Evolutionary conservation across 1,140 invertebrate species (phyloP), one percentile per base, ranked within the genome.

Genomic region (Coenobita brevimanus): DNA sequence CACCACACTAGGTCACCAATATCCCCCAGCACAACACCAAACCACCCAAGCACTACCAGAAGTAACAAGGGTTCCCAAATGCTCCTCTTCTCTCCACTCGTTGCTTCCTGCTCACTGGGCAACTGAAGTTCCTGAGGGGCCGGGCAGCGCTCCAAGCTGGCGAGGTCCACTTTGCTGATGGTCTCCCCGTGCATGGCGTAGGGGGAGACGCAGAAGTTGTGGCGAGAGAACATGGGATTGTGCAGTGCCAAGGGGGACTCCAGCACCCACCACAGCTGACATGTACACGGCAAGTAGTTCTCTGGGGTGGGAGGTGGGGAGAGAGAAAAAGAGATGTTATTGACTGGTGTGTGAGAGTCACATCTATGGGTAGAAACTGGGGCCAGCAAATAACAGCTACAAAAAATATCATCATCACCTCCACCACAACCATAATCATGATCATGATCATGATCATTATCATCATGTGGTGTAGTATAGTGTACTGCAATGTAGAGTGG

Each of bases 191-290:
- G 89, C 13, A 90, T 46, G 17, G 82, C 67, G 43, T 89, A 90
- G 21, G 89, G 89, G 3, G 89, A 90, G 13, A 90, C 89, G 54
- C 89, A 90, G 87, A 80, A 90, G 82, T 90, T 90, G 57, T 90
- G 89, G 24, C 67, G 69, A 27, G 71, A 60, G 60, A 90, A 90
- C n/a, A 89, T 62, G n/a, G 82, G 38, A 1, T 38, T 27, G 10
- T 79, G 41, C 24, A 24, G 27, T 0, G 71, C 89, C 43, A 84
- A 27, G 8, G 87, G 82, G 24, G 86, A 89, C 3, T 88, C 80
- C 76, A 90, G 30, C 60, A 90, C 78, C 89, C 89, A 90, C 71
- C 79, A 79, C 62, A 90, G 82, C 50, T 89, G 86, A 46, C 89
- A 90, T 21, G 84, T 71, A 54, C 89, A 90, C 30, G 89, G 89